Percentiles rank a stretch among this genome's conserved stretches.
Conservation (phyloP, 2,797 vertebrate genomes). For the Meriones psammophilus region DNA sequence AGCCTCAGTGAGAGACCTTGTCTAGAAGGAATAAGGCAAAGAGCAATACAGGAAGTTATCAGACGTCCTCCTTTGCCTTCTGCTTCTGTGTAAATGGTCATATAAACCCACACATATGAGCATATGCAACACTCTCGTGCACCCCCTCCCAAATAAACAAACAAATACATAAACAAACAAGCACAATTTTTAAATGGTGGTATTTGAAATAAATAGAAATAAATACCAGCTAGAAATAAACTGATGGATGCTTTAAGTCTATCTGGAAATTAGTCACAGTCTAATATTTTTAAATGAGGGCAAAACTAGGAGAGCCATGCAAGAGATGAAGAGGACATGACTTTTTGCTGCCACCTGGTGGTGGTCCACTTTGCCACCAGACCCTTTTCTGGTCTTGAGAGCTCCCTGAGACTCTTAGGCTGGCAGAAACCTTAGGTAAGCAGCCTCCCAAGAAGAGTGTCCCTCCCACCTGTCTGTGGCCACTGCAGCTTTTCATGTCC, state of each 20-base stretch:
- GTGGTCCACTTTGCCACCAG: not conserved
- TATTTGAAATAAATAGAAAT: slow-evolving; percentile 17
- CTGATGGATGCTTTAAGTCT: not conserved
- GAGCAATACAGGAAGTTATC: not conserved
- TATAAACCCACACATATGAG: no score
- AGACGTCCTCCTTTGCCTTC: not conserved
- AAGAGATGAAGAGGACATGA: not conserved
- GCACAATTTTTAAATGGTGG: no score
- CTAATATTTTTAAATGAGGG: not conserved
- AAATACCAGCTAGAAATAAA: not conserved
- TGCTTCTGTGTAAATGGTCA: not conserved
- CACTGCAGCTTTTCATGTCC: not conserved
- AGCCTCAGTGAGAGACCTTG: not conserved
- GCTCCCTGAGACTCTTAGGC: not conserved
- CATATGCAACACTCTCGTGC: no score
- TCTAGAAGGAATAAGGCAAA: not conserved
- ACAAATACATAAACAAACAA: not conserved
- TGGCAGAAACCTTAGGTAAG: not conserved
- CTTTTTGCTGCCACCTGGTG: slow-evolving; percentile 73
- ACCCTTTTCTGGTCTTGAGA: not conserved
- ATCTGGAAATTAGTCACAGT: not conserved
- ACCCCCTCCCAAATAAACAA: not conserved
- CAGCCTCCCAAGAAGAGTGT: not conserved
- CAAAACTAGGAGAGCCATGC: not conserved
- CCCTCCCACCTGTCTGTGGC: not conserved